Evolutionary conservation across 2,888 invertebrate species (phyloP), one percentile per base, ranked within the genome.

Genomic region (Pachymerium ferrugineum): DNA sequence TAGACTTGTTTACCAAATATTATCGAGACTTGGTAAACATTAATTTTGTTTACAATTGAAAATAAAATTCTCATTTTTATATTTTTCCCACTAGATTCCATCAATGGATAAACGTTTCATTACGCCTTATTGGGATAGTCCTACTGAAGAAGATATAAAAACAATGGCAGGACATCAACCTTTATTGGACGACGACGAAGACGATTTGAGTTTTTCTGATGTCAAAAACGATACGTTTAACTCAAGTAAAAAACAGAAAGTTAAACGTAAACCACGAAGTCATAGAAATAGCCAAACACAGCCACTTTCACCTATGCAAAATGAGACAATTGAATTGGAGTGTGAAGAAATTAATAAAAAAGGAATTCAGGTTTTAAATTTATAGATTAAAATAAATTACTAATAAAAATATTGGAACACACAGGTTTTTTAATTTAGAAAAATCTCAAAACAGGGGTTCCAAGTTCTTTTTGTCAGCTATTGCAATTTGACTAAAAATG

Each of bases 121-220:
- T n/a, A 89, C 90, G 0, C 90, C 90, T 0, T 88, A 88, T 79
- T 87, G 84, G 22, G 86, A 86, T 68, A 88, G 88, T 0, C 86
- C 88, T 0, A 82, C 25, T 8, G 67, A 81, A 3, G 89, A 90
- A 79, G 88, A 88, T 75, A 79, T 79, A n/a, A 74, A 79, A 42
- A 67, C 75, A 14, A 76, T 79, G 67, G 77, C 77, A 6, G 75
- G 79, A 16, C 75, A 77, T 6, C 78, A 74, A 62, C 74, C 76
- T 22, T 67, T 76, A 1, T 74, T 33, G 25, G 70, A 74, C 33
- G 74, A 76, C 19, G 38, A 38, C 4, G 38, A 38, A 16, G 75
- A 75, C 68, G 73, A 74, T 8, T 74, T 70, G 72, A 72, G 35
- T 35, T 22, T 28, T 3, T 6, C 10, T 2, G 29, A 67, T 16